Evolutionary conservation across 2,113 vertebrate species (phyloP), one percentile per base, ranked within the genome.

Genomic region (Jaculus jaculus): DNA sequence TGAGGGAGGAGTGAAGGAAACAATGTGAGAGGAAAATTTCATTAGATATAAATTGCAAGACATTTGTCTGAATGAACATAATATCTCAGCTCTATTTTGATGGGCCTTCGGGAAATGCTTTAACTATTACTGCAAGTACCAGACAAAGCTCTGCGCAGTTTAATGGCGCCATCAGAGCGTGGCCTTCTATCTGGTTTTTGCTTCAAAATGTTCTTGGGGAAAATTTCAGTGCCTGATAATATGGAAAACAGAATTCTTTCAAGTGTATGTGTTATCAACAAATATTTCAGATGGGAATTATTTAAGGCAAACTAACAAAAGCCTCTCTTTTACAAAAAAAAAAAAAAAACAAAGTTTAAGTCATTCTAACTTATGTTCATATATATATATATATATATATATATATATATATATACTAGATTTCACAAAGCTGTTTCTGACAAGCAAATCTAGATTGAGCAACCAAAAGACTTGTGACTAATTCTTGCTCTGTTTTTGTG

Each of bases 1-100:
- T 0, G 85, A 96, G 86, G 80, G 83, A 93, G 93, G 94, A 94
- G 88, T 79, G 94, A 88, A 91, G 88, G 85, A 95, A 96, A 93
- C 74, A 96, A 51, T 60, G 71, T 89, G 90, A 73, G 74, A 94
- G 83, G 83, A 93, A 92, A 73, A 80, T 96, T 96, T 97, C 93
- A 96, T 97, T 92, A 96, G 88, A 42, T 93, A 80, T 82, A 95
- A 96, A 97, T 96, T 94, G 93, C 83, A 87, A 96, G 95, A 90
- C 92, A 95, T 94, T 96, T 90, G 91, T 97, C 92, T 95, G 92
- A 97, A 96, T 92, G 96, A 94, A 81, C 68, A 78, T 95, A 84
- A 74, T 91, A 92, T 87, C 92, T 94, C 72, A 81, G 88, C 77
- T 95, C 87, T 91, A 13, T 92, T 95, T 88, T 94, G 93, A 96